phyloP scores from a whole-genome alignment of 2,888 invertebrate genomes.

The Meandrusa payeni region DNA sequence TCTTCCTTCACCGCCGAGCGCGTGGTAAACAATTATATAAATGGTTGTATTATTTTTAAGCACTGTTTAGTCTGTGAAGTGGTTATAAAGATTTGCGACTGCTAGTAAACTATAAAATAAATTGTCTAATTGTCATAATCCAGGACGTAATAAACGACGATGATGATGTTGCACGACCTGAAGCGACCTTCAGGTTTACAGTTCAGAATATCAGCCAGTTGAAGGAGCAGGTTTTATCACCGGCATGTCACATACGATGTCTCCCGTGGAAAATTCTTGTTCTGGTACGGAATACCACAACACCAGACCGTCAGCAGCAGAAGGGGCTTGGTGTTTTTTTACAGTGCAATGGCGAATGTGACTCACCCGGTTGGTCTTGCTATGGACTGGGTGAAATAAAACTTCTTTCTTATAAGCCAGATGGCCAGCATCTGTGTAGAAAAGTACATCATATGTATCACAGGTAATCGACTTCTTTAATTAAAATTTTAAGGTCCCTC shows the following conservation, averaged over 20 bases:
- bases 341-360: slow-evolving; percentile 98
- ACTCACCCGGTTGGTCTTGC: slow-evolving; percentile 98
- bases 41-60: no score
- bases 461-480: no score
- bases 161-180: slow-evolving; percentile 92
- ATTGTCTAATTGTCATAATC: slow-evolving; percentile 30
- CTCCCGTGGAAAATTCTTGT: slow-evolving; percentile 99
- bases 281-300: slow-evolving; percentile 89
- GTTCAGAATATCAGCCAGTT: slow-evolving; percentile 94
- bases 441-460: slow-evolving; percentile 98
- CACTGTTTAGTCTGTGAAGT: no score
- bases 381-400: slow-evolving; percentile 96
- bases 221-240: slow-evolving; percentile 91
- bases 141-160: slow-evolving; percentile 79
- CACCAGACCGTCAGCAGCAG: slow-evolving; percentile 86
- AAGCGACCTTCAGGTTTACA: slow-evolving; percentile 94
- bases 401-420: slow-evolving; percentile 91
- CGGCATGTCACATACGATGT: slow-evolving; percentile 95
- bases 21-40: no score
- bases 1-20: no score
- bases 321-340: slow-evolving; percentile 90
- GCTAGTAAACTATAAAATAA: no score
- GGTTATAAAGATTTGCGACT: no score
- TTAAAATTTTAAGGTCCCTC: no score
- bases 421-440: slow-evolving; percentile 89